Percentiles rank a stretch among this genome's conserved stretches.
Conservation (phyloP, 2,888 invertebrate genomes). For the Hemaris fuciformis region DNA sequence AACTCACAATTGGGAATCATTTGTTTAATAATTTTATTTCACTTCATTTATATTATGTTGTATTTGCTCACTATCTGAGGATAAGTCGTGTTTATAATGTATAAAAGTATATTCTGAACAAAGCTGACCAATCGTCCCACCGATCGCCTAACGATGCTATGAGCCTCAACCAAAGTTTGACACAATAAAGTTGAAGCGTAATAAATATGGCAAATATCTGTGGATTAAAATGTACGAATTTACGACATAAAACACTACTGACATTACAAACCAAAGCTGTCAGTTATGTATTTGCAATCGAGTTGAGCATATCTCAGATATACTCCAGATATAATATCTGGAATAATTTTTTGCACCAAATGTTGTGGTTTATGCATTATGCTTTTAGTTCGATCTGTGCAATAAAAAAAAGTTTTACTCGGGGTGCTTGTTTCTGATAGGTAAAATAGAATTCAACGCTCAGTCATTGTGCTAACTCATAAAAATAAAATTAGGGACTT, state of each 20-base stretch:
- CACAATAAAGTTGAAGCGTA: conserved; percentile 12
- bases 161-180: conserved; percentile 25
- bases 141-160: conserved; percentile 40
- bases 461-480: neutral
- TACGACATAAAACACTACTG: neutral
- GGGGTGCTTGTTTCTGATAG: neutral
- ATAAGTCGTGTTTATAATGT: neutral
- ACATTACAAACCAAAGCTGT: neutral
- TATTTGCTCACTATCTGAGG: neutral
- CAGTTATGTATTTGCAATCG: neutral
- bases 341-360: neutral
- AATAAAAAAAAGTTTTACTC: neutral
- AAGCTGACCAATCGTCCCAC: conserved; percentile 33
- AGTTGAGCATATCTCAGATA: no score
- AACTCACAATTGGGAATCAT: neutral
- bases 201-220: neutral
- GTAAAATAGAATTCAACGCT: neutral
- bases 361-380: neutral
- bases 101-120: neutral
- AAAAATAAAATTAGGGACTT: neutral
- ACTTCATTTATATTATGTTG: neutral
- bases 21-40: neutral
- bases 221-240: neutral
- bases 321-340: no score
- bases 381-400: neutral